phyloP scores from a whole-genome alignment of 2,888 invertebrate genomes.

The Drosophila glabriapex region DNA sequence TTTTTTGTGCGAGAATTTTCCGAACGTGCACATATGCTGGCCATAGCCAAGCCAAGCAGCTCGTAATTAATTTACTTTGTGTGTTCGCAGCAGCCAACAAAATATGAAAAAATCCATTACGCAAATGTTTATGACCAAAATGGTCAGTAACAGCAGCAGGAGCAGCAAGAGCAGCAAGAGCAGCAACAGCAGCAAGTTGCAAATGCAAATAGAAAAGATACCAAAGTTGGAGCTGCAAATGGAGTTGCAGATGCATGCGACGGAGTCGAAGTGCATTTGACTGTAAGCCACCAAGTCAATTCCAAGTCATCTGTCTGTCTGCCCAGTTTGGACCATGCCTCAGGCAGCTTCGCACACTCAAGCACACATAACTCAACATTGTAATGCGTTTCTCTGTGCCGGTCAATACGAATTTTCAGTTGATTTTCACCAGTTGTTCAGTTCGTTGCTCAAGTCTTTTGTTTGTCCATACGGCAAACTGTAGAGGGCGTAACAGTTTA shows the following conservation, averaged over 20 bases:
- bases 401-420: conserved; percentile 55
- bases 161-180: conserved; percentile 27
- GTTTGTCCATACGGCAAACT: conserved; percentile 17
- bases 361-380: conserved; percentile 66
- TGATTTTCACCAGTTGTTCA: conserved; percentile 60
- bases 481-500: conserved; percentile 41
- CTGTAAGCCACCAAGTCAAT: conserved; percentile 60
- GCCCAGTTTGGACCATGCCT: conserved; percentile 41
- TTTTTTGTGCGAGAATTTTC: conserved; percentile 57
- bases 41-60: conserved; percentile 42
- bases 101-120: conserved; percentile 82
- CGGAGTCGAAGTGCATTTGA: conserved; percentile 66
- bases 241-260: conserved; percentile 68
- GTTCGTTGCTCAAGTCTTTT: conserved; percentile 53
- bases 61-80: conserved; percentile 81
- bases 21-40: conserved; percentile 67
- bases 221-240: conserved; percentile 64
- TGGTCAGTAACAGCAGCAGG: conserved; percentile 62
- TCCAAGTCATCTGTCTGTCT: conserved; percentile 39
- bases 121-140: conserved; percentile 82
- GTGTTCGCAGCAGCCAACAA: conserved; percentile 74
- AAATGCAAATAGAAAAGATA: conserved; percentile 81
- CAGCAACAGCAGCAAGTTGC: conserved; percentile 16
- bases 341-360: conserved; percentile 20
- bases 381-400: conserved; percentile 69